Conservation (phyloP, 2,797 vertebrate species). For the Ptychadena robeensis region DNA sequence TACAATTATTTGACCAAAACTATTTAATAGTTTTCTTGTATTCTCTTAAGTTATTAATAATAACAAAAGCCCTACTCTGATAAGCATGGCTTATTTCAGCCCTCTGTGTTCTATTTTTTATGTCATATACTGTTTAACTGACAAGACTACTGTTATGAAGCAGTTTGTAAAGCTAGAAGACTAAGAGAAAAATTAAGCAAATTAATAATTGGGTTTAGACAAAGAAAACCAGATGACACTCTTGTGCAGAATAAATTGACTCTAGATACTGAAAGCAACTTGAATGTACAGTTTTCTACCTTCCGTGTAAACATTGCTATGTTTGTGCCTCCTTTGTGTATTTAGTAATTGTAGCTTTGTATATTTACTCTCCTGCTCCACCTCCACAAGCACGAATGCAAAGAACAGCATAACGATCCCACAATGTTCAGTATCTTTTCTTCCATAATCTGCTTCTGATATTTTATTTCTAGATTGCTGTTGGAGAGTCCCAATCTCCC, state of each 20-base stretch:
- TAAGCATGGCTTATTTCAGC: too few relatives aligned
- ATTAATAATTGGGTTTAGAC: not conserved
- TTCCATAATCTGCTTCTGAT: too few relatives aligned
- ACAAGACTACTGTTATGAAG: not conserved
- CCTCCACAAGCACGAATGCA: not conserved
- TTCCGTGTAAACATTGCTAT: not conserved
- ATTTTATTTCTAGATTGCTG: too few relatives aligned
- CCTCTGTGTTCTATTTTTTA: too few relatives aligned
- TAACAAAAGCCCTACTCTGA: too few relatives aligned
- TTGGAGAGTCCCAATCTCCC: too few relatives aligned
- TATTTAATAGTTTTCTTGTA: too few relatives aligned
- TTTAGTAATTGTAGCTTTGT: constrained; percentile 1
- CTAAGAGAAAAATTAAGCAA: not conserved
- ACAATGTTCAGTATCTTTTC: not conserved
- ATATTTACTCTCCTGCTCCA: not conserved
- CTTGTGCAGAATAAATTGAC: not conserved
- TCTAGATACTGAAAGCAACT: not conserved
- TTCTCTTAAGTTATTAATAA: too few relatives aligned
- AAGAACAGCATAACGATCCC: not conserved
- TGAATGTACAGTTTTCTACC: not conserved
- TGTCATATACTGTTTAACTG: not conserved
- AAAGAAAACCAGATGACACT: not conserved
- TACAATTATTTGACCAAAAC: too few relatives aligned
- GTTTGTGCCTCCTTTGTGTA: not conserved
- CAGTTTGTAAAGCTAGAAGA: not conserved